Percentiles rank a stretch among this genome's conserved stretches.
Conservation (phyloP, 2,888 invertebrate genomes). For the Fragum whitleyi region DNA sequence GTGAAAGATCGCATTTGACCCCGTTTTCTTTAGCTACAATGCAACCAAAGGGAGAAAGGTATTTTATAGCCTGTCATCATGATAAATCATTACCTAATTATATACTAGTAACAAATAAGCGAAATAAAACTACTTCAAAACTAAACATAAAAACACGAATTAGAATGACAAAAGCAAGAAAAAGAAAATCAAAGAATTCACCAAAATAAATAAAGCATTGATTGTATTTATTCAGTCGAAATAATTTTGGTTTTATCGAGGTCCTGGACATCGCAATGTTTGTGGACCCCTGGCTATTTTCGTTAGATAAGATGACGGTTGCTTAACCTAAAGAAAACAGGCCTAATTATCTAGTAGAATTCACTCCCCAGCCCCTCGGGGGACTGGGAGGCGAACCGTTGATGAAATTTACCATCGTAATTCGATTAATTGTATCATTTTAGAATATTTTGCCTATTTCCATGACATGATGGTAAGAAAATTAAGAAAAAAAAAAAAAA, state of each 20-base stretch:
- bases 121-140: neutral
- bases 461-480: too few species aligned
- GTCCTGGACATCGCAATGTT: conserved; percentile 7
- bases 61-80: neutral
- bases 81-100: neutral
- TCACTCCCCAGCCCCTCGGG: neutral
- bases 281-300: conserved; percentile 6
- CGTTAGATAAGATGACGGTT: conserved; percentile 21
- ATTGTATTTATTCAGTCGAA: conserved; percentile 6
- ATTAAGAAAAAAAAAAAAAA: too few species aligned
- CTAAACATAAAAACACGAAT: neutral
- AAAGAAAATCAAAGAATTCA: neutral
- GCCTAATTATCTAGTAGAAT: conserved; percentile 7
- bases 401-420: too few species aligned
- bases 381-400: too few species aligned
- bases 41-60: too few species aligned
- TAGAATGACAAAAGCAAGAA: neutral
- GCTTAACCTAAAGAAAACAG: conserved; percentile 15
- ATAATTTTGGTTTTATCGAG: conserved; percentile 18
- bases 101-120: neutral
- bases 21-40: too few species aligned
- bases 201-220: conserved; percentile 4
- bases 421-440: too few species aligned
- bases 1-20: too few species aligned
- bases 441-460: too few species aligned